Evolutionary conservation across 2,113 vertebrate genomes (phyloP).

Genomic region (Penelope pileata): DNA sequence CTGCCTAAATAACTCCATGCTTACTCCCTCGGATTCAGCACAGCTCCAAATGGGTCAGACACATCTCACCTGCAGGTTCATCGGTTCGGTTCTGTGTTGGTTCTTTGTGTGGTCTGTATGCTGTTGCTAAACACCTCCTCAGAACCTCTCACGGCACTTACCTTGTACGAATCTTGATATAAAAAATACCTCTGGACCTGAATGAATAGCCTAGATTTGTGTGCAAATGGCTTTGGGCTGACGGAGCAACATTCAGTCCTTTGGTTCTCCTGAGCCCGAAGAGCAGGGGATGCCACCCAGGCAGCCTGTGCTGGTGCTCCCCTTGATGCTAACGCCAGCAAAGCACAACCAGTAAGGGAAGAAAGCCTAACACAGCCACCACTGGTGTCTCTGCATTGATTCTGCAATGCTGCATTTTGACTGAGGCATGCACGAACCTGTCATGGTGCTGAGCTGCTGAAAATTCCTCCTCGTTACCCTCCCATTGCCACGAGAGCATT

Average conservation of each 20-base stretch:
- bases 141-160: background rate
- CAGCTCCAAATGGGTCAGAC: background rate
- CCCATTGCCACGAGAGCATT: slow-evolving; percentile 2
- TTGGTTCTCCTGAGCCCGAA: background rate
- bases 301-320: background rate
- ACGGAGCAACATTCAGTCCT: background rate
- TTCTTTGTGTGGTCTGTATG: background rate
- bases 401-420: slow-evolving; percentile 46
- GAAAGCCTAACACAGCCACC: background rate
- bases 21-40: background rate
- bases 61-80: background rate
- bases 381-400: background rate
- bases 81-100: background rate
- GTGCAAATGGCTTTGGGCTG: background rate
- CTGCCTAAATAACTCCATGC: background rate
- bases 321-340: slow-evolving; percentile 20
- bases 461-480: background rate
- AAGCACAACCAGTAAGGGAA: background rate
- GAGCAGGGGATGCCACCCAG: slow-evolving; percentile 18
- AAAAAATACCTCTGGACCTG: background rate
- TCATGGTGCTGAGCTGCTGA: slow-evolving; percentile 16
- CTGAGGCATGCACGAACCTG: slow-evolving; percentile 36
- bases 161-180: background rate
- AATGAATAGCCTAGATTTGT: background rate
- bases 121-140: background rate